Base-by-base conservation (phyloP, 2,113 vertebrate genomes). In the Spilogale gracilis region DNA sequence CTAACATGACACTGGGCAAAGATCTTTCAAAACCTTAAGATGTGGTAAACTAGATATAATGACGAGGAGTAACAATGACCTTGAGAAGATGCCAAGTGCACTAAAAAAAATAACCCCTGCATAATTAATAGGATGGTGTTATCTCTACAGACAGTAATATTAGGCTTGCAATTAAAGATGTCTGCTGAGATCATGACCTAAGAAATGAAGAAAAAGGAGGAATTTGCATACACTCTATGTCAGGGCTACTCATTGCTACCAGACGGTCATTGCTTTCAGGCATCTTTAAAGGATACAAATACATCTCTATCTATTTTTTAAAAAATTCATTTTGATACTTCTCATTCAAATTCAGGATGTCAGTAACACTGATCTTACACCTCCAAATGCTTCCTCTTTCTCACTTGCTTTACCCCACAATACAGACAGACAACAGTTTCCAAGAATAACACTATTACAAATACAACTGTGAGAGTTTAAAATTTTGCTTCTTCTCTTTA, bases 81-180 rank as follows among this genome's bases (percentile, higher is more conserved):
- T 90, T 95, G 87, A 45, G 27, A 95, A 95, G 88, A 92, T 69
- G 91, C 54, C 61, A 90, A 85, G 84, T 67, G 54, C 56, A 74
- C 45, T 43, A 91, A 63, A 82, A 86, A 74, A 74, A 86, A 65
- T 21, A 97, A 86, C 3, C 9, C 16, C 45, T 96, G 92, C 52
- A 88, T 90, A 97, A 96, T 92, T 94, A 95, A 97, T 50, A 76
- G 54, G n/a, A 79, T 60, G 63, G 52, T 56, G 48, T 65, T 93
- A 91, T 87, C 52, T 56, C 65, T 88, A 63, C 9, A 85, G 73
- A 86, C 74, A 63, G n/a, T 86, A 85, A 96, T 63, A 63, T 63
- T 12, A 96, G 27, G 43, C 56, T 76, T 65, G 76, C 38, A 71
- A 71, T 58, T 69, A 63, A 92, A 91, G 81, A 81, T 6, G 8